These are phyloP conservation scores for Jordanella pulchra DNA, from an alignment of 2,797 vertebrate genomes.

Conservation along the genomic window DNA sequence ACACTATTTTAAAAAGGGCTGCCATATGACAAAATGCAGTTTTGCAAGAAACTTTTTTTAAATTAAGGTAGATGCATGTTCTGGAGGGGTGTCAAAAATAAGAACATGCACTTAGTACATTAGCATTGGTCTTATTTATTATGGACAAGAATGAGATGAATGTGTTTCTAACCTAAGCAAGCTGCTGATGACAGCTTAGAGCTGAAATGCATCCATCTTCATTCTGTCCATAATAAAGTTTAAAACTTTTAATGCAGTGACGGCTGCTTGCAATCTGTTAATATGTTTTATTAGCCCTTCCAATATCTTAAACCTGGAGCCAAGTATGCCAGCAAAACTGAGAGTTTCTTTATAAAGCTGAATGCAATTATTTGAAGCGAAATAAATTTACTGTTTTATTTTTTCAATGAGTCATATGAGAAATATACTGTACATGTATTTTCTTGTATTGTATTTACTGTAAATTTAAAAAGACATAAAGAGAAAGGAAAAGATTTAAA, in stretches of 20 bases:
- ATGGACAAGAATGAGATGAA: conserved; percentile 4
- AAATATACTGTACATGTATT: too few species aligned
- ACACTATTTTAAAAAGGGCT: neutral
- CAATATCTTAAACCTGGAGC: too few species aligned
- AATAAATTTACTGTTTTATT: too few species aligned
- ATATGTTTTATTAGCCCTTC: conserved; percentile 2
- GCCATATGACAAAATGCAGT: neutral
- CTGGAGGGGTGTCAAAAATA: neutral
- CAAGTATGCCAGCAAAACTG: neutral
- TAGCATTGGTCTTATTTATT: conserved; percentile 3
- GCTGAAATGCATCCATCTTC: conserved; percentile 10
- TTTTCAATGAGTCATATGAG: too few species aligned
- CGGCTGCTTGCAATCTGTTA: neutral
- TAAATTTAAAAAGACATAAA: too few species aligned
- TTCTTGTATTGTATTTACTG: too few species aligned
- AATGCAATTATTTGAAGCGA: too few species aligned
- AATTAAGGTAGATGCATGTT: neutral
- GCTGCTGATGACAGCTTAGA: neutral
- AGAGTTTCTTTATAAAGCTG: too few species aligned
- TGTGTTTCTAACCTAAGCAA: neutral
- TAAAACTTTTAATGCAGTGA: neutral
- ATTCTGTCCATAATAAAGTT: neutral
- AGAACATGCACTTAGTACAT: neutral
- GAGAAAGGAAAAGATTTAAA: too few species aligned
- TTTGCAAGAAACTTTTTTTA: neutral